Percentiles rank a stretch among this genome's conserved stretches.
Conservation (phyloP, 2,888 invertebrate genomes). For the Aelia acuminata region DNA sequence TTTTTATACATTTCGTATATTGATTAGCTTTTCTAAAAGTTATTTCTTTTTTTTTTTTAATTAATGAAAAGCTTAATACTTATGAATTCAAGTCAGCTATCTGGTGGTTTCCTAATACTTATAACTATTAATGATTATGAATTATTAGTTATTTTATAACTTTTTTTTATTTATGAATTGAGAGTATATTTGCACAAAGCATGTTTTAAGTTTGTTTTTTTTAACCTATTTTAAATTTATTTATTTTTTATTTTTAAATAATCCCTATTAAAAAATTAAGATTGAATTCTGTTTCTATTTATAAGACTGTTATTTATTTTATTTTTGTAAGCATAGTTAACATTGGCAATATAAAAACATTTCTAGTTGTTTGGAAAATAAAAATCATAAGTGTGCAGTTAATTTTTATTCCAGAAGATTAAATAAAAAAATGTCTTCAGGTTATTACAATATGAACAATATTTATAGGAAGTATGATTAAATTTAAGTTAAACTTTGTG, state of each 20-base stretch:
- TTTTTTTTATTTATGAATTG: background rate
- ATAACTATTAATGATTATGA: background rate
- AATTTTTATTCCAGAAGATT: background rate
- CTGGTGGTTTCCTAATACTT: background rate
- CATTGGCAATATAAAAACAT: conserved; percentile 52
- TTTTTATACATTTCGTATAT: background rate
- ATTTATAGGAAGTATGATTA: background rate
- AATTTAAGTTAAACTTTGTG: background rate
- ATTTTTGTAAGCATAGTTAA: conserved; percentile 4
- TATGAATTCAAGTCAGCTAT: background rate
- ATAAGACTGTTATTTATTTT: conserved; percentile 54
- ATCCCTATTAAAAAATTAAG: background rate
- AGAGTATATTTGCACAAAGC: conserved; percentile 23
- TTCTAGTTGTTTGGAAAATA: conserved; percentile 26
- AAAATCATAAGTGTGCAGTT: background rate
- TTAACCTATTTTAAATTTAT: background rate
- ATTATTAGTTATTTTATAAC: background rate
- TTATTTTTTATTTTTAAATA: conserved; percentile 15
- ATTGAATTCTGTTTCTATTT: conserved; percentile 13
- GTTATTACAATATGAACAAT: background rate
- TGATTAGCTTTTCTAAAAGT: conserved; percentile 9
- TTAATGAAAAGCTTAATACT: background rate
- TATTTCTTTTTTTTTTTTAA: background rate
- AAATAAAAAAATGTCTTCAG: background rate
- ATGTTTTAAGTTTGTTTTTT: background rate